Evolutionary conservation across 2,888 invertebrate genomes (phyloP), one percentile per base, ranked within the genome.

Genomic region (Morinoia aosen): DNA sequence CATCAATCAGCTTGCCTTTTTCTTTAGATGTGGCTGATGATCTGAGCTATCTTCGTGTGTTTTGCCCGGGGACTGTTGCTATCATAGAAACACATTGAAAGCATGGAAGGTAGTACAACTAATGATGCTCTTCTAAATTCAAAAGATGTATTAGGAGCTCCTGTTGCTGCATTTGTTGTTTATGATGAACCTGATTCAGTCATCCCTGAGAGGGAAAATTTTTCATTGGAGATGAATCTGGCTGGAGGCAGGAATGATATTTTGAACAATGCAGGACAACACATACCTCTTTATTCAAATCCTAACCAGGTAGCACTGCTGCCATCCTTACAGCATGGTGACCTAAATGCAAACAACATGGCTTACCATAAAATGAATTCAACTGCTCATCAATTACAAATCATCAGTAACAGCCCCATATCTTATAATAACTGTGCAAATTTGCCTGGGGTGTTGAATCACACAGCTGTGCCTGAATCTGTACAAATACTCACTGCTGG

Each of bases 141-240:
- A 90, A 90, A 48, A 40, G 90, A 90, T 90, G 90, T 48, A 40
- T 16, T 93, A 33, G 93, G 93, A 57, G 58, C 93, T 93, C 93
- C 93, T 57, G 48, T 93, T 56, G 93, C 93, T 57, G 48, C 93
- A 12, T 93, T 48, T 57, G 57, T 93, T 11, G 93, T 93, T 10
- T 93, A 57, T 33, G 93, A 93, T 93, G 93, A 93, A 90, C 8
- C n/a, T 57, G 11, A 33, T 57, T 57, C 93, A 57, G 33, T 11
- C 33, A 33, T 5, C 0, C 93, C 39, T 33, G 93, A 57, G 12
- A 57, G n/a, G 12, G 33, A 19, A 11, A 33, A 16, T 57, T 56
- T 57, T 57, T 57, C 93, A 48, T 11, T 57, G 12, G n/a, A 57
- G 48, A 12, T 57, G 16, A 57, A 48, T 48, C 4, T 12, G 56